Conservation (phyloP, 1,140 invertebrate species). For the Achroia grisella region DNA sequence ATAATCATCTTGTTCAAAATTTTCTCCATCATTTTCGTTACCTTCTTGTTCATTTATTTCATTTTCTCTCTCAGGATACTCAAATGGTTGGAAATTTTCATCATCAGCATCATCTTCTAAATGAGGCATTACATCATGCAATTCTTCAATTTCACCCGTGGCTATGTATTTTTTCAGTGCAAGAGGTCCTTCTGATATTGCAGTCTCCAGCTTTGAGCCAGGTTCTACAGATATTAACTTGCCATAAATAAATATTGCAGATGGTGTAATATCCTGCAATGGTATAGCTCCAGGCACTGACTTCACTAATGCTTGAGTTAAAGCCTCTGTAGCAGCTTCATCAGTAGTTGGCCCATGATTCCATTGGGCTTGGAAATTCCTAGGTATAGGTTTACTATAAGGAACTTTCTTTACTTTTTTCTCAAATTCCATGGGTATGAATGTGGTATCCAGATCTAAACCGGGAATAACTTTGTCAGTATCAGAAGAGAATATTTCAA, state of each 20-base stretch:
- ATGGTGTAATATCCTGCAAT: conserved; percentile 81
- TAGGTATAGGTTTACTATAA: conserved; percentile 95
- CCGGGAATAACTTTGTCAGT: conserved; percentile 86
- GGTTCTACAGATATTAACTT: conserved; percentile 85
- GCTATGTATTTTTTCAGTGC: conserved; percentile 84
- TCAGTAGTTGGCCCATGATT: conserved; percentile 80
- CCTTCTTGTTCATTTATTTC: conserved; percentile 30
- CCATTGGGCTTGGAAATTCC: conserved; percentile 97
- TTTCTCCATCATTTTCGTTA: conserved; percentile 36
- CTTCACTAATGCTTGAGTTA: conserved; percentile 80
- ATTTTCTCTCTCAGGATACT: conserved; percentile 52
- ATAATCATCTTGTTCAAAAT: conserved; percentile 33
- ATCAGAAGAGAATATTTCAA: conserved; percentile 78
- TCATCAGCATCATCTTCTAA: conserved; percentile 77
- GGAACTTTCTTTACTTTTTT: conserved; percentile 90
- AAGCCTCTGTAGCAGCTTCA: conserved; percentile 76
- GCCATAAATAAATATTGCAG: conserved; percentile 86
- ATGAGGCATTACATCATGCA: conserved; percentile 81
- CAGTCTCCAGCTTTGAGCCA: conserved; percentile 82
- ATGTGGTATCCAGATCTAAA: conserved; percentile 86
- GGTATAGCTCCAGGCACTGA: conserved; percentile 81
- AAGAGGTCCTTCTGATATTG: conserved; percentile 83
- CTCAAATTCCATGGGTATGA: conserved; percentile 74
- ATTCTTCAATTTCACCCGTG: conserved; percentile 84
- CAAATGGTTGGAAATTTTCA: conserved; percentile 57